phyloP scores from a whole-genome alignment of 2,888 invertebrate genomes.

The Villa cingulata region DNA sequence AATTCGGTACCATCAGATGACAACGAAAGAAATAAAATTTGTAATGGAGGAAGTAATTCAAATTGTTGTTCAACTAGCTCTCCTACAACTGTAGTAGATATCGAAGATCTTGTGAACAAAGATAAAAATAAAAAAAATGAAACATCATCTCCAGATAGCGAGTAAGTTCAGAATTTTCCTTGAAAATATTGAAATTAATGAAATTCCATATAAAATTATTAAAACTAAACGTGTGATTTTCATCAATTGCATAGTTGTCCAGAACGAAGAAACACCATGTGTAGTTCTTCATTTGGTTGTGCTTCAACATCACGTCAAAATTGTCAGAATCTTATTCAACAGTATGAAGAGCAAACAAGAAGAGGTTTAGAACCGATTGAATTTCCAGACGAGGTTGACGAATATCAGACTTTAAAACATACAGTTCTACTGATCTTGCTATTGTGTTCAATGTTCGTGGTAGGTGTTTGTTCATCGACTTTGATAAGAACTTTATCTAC shows the following conservation, averaged over 20 bases:
- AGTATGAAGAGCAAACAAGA: slow-evolving; percentile 40
- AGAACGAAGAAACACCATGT: slow-evolving; percentile 21
- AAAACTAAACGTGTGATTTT: no score
- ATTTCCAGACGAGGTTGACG: slow-evolving; percentile 41
- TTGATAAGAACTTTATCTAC: neutral
- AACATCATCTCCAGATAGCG: neutral
- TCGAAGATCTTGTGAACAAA: slow-evolving; percentile 43
- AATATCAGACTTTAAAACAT: slow-evolving; percentile 65
- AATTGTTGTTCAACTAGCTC: slow-evolving; percentile 25
- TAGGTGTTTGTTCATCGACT: slow-evolving; percentile 39
- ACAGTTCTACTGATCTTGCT: slow-evolving; percentile 67
- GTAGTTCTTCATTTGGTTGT: slow-evolving; percentile 41
- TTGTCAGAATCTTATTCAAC: slow-evolving; percentile 39
- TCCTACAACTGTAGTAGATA: slow-evolving; percentile 41
- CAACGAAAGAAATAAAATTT: slow-evolving; percentile 17
- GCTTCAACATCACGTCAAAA: slow-evolving; percentile 37
- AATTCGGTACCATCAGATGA: slow-evolving; percentile 32
- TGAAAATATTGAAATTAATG: neutral
- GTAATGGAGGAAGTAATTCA: slow-evolving; percentile 25
- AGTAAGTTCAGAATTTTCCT: slow-evolving; percentile 4
- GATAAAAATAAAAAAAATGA: slow-evolving; percentile 5
- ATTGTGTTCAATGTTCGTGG: slow-evolving; percentile 77
- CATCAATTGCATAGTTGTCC: no score
- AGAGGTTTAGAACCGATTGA: slow-evolving; percentile 41
- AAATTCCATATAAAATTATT: neutral